Evolutionary conservation across 1,140 invertebrate species (phyloP).

Genomic region (Drosophila nikananu): DNA sequence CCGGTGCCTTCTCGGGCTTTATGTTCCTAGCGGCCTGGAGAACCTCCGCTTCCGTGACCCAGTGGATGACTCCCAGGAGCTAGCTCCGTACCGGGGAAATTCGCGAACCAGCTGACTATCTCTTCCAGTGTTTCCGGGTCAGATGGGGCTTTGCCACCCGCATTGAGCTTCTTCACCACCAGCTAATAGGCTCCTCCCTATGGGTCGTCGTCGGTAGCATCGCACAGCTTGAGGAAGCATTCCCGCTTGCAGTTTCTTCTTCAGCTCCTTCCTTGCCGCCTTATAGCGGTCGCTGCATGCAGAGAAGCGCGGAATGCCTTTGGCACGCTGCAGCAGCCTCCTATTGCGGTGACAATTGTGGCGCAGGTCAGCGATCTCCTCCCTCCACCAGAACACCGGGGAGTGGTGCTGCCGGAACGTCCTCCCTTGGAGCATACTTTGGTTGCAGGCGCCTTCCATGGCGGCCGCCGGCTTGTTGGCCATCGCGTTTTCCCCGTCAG

Average conservation of each 20-base stretch:
- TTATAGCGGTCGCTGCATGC: not conserved
- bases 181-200: not conserved
- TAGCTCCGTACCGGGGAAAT: not conserved
- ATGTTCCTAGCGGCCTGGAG: not conserved
- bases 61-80: not conserved
- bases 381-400: no score
- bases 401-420: no score
- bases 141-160: not conserved
- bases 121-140: not conserved
- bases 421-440: no score
- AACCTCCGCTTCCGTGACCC: not conserved
- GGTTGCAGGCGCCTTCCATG: not conserved
- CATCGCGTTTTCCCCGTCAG: no score
- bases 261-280: not conserved
- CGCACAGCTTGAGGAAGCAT: not conserved
- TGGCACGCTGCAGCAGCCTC: no score
- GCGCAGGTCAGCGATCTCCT: no score
- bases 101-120: not conserved
- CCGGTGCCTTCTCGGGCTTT: not conserved
- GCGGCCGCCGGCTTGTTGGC: not conserved
- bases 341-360: no score
- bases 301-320: not conserved
- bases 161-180: not conserved
- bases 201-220: no score
- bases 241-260: not conserved